phyloP scores from a whole-genome alignment of 2,888 invertebrate species.

The Hofmannophila pseudospretella region DNA sequence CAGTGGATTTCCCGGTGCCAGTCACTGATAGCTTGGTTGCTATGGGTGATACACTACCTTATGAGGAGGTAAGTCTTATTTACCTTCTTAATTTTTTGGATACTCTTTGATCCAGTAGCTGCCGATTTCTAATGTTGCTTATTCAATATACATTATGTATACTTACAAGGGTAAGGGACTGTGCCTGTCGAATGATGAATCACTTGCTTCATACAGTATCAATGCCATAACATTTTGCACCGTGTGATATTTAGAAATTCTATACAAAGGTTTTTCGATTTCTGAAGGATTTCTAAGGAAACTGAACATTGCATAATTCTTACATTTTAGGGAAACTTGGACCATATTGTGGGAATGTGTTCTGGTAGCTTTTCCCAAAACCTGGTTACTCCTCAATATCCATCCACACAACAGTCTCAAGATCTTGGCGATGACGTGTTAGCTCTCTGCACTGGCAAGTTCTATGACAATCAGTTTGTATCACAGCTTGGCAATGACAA shows the following conservation, averaged over 20 bases:
- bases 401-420: conserved; percentile 39
- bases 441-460: conserved; percentile 77
- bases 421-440: conserved; percentile 68
- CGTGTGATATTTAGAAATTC: no score
- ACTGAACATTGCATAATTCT: no score
- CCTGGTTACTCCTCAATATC: conserved; percentile 56
- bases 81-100: not conserved
- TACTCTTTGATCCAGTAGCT: no score
- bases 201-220: no score
- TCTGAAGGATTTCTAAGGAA: no score
- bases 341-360: conserved; percentile 74
- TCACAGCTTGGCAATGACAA: conserved; percentile 31
- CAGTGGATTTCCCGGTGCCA: conserved; percentile 12
- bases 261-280: no score
- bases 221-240: no score
- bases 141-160: no score
- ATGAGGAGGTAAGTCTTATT: conserved; percentile 41
- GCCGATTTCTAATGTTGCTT: no score
- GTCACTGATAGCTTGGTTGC: conserved; percentile 26
- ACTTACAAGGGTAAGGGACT: no score
- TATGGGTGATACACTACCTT: conserved; percentile 36
- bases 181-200: no score
- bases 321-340: conserved; percentile 48
- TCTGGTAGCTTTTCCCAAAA: conserved; percentile 71
- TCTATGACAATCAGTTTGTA: conserved; percentile 65